Evolutionary conservation across 2,888 invertebrate species (phyloP).

Genomic region (Agrochola macilenta): DNA sequence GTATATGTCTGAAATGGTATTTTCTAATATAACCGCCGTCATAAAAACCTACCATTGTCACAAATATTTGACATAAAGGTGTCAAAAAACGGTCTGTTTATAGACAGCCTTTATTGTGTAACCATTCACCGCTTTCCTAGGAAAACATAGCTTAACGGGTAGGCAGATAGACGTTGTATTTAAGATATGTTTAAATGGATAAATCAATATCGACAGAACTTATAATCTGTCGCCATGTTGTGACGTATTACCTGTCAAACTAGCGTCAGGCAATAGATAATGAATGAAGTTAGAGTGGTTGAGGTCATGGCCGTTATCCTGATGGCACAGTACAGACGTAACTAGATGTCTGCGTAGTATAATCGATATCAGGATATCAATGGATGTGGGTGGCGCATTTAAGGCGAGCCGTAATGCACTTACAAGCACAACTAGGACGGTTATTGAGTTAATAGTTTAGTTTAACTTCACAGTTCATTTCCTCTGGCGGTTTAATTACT

Average conservation of each 20-base stretch:
- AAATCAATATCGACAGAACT: background rate
- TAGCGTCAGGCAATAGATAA: constrained; percentile 13
- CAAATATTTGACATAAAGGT: background rate
- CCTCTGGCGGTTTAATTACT: constrained; percentile 15
- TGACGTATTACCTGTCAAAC: constrained; percentile 36
- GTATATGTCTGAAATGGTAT: too few species aligned
- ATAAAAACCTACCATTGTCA: background rate
- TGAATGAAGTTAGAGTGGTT: constrained; percentile 28
- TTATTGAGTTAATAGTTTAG: constrained; percentile 40
- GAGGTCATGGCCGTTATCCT: constrained; percentile 31
- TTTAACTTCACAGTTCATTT: constrained; percentile 18
- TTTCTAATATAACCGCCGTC: too few species aligned
- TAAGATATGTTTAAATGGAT: background rate
- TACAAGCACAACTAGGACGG: constrained; percentile 6
- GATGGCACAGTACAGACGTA: background rate
- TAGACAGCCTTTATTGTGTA: background rate
- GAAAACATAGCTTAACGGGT: background rate
- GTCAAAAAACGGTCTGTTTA: background rate
- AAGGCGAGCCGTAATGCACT: constrained; percentile 39
- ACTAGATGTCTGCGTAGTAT: constrained; percentile 1
- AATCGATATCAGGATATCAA: constrained; percentile 38
- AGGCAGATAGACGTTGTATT: background rate
- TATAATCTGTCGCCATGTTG: constrained; percentile 14
- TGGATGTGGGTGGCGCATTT: constrained; percentile 30
- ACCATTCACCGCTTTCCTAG: background rate